These are phyloP conservation scores for Anoplophora glabripennis DNA, from an alignment of 1,140 invertebrate genomes.

Conservation along the genomic window DNA sequence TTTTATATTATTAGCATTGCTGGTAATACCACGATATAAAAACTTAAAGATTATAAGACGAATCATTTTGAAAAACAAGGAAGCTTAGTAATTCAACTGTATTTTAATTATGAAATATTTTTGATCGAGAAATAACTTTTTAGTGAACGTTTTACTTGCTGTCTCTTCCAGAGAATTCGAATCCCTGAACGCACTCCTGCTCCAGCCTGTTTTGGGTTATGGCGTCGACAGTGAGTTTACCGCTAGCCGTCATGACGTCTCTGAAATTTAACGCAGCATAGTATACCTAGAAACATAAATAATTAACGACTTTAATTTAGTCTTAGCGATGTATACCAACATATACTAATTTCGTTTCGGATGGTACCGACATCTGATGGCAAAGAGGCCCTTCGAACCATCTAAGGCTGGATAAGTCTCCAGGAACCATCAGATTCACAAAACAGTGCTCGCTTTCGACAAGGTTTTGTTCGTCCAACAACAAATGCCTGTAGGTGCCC, in stretches of 20 bases:
- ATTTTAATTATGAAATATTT: too few relatives aligned
- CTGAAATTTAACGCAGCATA: conserved; percentile 73
- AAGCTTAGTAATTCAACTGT: too few relatives aligned
- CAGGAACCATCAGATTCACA: conserved; percentile 72
- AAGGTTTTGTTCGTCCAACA: neutral
- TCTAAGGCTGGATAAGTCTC: conserved; percentile 79
- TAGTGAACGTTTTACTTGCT: conserved; percentile 18
- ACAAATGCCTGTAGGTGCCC: conserved; percentile 57
- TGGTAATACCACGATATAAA: too few relatives aligned
- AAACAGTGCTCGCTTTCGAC: conserved; percentile 65
- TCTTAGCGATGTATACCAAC: conserved; percentile 39
- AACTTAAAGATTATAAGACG: too few relatives aligned
- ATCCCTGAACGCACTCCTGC: conserved; percentile 64
- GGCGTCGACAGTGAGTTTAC: conserved; percentile 65
- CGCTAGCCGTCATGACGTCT: conserved; percentile 75
- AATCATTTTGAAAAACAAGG: too few relatives aligned
- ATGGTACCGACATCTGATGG: conserved; percentile 43
- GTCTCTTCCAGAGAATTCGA: conserved; percentile 69
- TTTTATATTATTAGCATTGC: too few relatives aligned
- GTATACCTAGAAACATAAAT: conserved; percentile 50
- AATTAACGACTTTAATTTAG: neutral
- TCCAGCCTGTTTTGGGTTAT: conserved; percentile 53
- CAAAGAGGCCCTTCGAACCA: conserved; percentile 72
- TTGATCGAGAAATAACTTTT: too few relatives aligned
- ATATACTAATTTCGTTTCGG: conserved; percentile 50